Evolutionary conservation across 2,113 vertebrate genomes (phyloP).

Genomic region (Eurypyga helias): DNA sequence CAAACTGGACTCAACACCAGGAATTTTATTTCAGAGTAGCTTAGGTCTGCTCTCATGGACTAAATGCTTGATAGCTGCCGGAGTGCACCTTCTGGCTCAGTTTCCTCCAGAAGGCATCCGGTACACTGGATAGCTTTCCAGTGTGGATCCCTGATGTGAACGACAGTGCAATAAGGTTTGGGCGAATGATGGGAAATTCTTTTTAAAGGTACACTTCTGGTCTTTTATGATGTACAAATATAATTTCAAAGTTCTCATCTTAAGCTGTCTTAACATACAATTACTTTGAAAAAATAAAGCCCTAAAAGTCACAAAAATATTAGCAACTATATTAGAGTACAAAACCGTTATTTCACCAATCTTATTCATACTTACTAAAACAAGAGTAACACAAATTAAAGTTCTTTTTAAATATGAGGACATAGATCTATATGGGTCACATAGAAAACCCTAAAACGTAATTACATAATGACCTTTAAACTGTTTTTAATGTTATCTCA

Average conservation of each 20-base stretch:
- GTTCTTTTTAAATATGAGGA: neutral
- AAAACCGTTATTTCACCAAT: neutral
- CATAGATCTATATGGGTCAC: neutral
- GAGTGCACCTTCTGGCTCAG: neutral
- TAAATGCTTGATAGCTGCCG: neutral
- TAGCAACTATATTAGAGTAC: neutral
- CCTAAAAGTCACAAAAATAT: neutral
- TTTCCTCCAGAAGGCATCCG: neutral
- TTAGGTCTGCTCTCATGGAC: neutral
- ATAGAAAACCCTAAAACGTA: neutral
- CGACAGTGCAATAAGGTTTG: neutral
- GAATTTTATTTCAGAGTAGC: neutral
- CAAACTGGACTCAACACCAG: neutral
- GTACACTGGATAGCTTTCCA: neutral
- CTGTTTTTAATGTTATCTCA: neutral
- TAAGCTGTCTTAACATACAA: neutral
- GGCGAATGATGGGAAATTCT: neutral
- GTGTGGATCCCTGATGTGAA: neutral
- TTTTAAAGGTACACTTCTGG: accelerated
- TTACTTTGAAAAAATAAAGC: neutral
- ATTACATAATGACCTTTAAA: neutral
- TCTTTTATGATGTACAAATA: neutral
- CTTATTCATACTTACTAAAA: neutral
- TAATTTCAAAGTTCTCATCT: neutral
- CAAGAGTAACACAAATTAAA: neutral